These are phyloP conservation scores for Microctenopoma stevenorrisi DNA, from an alignment of 2,797 vertebrate species.

Conservation along the genomic window DNA sequence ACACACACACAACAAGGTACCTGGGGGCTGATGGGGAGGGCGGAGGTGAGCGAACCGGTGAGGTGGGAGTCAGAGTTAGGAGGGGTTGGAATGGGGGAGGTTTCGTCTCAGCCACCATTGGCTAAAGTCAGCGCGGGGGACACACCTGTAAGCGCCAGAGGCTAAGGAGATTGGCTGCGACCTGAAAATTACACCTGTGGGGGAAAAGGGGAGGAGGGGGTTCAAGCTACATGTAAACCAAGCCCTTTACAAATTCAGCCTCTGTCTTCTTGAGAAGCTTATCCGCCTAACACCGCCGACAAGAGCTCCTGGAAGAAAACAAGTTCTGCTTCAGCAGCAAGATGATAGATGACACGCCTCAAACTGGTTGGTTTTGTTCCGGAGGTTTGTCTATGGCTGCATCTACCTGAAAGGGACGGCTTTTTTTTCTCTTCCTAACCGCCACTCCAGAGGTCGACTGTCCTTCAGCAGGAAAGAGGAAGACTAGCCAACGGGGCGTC, in stretches of 20 bases:
- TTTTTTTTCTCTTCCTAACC: conserved; percentile 55
- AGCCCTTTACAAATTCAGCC: conserved; percentile 90
- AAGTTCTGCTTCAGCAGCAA: conserved; percentile 47
- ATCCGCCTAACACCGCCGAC: conserved; percentile 78
- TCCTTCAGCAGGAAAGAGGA: conserved; percentile 78
- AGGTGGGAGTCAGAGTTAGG: conserved; percentile 53
- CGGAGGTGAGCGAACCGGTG: conserved; percentile 65
- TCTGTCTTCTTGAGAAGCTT: conserved; percentile 91
- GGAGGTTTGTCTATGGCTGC: conserved; percentile 64
- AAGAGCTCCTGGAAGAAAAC: conserved; percentile 71
- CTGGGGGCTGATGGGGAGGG: conserved; percentile 74
- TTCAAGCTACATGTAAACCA: conserved; percentile 87
- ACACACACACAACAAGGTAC: conserved; percentile 78
- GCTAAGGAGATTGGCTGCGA: conserved; percentile 85
- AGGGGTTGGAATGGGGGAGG: conserved; percentile 21
- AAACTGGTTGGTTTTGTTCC: conserved; percentile 69
- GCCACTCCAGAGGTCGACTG: conserved; percentile 75
- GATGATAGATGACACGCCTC: conserved; percentile 59
- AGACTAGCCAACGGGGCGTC: conserved; percentile 74
- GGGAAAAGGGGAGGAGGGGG: conserved; percentile 62
- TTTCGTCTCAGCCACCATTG: conserved; percentile 70
- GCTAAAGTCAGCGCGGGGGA: conserved; percentile 68
- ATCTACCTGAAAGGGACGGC: conserved; percentile 69
- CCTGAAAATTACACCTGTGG: conserved; percentile 88
- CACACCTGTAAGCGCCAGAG: conserved; percentile 84